A percentile compares a stretch with the other conserved stretches of the same genome.
These are phyloP conservation scores for Baryphthengus martii DNA, from an alignment of 2,113 vertebrate genomes.

Conservation along the genomic window DNA sequence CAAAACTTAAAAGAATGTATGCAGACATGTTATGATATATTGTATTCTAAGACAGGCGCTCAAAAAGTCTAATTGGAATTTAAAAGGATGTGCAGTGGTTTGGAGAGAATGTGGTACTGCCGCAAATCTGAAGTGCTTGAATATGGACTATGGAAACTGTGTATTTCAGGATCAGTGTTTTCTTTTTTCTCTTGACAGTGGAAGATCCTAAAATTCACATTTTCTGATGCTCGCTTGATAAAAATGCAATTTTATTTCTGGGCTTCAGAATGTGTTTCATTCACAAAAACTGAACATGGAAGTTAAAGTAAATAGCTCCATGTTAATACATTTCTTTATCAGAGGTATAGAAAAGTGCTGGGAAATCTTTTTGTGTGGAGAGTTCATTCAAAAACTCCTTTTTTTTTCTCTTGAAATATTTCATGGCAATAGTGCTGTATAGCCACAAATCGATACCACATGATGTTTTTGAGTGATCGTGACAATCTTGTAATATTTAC, in stretches of 20 bases:
- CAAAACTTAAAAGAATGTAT: neutral
- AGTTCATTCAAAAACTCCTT: neutral
- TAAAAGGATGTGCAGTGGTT: neutral
- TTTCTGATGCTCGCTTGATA: neutral
- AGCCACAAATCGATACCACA: neutral
- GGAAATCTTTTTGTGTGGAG: neutral
- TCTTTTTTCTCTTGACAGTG: neutral
- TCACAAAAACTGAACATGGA: neutral
- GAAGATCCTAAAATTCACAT: neutral
- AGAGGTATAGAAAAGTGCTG: neutral
- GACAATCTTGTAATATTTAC: neutral
- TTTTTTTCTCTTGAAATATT: neutral
- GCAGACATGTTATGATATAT: too few relatives aligned
- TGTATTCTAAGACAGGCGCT: too few relatives aligned
- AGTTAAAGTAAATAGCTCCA: neutral
- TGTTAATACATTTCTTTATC: neutral
- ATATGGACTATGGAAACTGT: neutral
- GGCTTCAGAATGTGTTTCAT: neutral
- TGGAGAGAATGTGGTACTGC: neutral
- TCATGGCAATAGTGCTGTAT: neutral
- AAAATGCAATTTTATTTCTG: neutral
- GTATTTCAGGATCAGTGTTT: neutral
- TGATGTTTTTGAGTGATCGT: neutral
- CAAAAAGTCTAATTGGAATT: neutral
- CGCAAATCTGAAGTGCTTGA: neutral